These are phyloP conservation scores for Chouioia cunea DNA, from an alignment of 2,888 invertebrate species.

Conservation along the genomic window DNA sequence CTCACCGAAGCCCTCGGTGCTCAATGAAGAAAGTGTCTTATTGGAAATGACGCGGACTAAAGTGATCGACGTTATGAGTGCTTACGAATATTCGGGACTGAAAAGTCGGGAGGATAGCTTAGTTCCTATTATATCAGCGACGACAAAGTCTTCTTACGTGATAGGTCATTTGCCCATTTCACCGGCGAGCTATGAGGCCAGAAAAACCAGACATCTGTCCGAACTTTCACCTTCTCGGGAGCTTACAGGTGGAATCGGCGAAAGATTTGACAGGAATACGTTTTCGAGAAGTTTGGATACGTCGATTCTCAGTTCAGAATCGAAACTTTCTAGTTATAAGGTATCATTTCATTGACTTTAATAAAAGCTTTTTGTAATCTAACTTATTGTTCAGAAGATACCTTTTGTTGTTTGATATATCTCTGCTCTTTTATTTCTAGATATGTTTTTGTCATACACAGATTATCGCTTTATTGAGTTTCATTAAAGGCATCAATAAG, in stretches of 20 bases:
- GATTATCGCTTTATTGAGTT: too few species aligned
- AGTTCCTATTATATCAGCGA: neutral
- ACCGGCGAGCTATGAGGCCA: conserved; percentile 26
- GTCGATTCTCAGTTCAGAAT: conserved; percentile 1
- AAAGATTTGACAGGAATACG: conserved; percentile 13
- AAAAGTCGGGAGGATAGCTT: neutral
- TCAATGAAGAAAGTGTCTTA: neutral
- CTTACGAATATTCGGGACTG: conserved; percentile 20
- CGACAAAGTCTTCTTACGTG: conserved; percentile 30
- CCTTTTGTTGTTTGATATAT: neutral
- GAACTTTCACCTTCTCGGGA: conserved; percentile 24
- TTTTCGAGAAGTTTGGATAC: conserved; percentile 10
- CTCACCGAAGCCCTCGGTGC: neutral
- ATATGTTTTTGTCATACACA: too few species aligned
- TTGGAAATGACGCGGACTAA: too few species aligned
- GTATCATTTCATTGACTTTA: conserved; percentile 11
- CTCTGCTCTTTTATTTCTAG: neutral
- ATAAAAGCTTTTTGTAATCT: too few species aligned
- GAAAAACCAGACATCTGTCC: conserved; percentile 2
- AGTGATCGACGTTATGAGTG: too few species aligned
- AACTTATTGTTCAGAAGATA: too few species aligned
- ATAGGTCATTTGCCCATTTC: conserved; percentile 40
- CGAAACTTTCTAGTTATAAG: conserved; percentile 34
- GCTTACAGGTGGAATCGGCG: neutral
- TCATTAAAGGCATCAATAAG: neutral